Percentiles rank a stretch among this genome's conserved stretches.
phyloP scores from a whole-genome alignment of 2,888 invertebrate genomes.

The Halictus ligatus region DNA sequence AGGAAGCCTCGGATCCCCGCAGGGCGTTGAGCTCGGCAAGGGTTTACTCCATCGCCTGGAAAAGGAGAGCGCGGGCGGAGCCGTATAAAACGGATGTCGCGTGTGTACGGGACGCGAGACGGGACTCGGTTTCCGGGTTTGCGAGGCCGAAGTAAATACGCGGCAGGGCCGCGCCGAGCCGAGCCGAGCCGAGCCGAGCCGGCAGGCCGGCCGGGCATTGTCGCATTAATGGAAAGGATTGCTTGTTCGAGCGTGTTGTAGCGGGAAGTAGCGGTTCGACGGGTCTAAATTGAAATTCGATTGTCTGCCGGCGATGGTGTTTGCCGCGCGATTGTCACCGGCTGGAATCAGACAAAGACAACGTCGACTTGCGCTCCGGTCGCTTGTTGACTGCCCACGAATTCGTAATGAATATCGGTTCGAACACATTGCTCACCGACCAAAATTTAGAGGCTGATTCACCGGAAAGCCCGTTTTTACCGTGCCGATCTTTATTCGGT shows the following conservation, averaged over 20 bases:
- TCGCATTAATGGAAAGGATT: slow-evolving; percentile 83
- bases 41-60: not conserved
- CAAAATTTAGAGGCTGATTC: not conserved
- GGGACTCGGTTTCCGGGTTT: slow-evolving; percentile 38
- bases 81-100: slow-evolving; percentile 20
- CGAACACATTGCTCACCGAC: not conserved
- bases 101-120: slow-evolving; percentile 4
- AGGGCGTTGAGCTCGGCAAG: not conserved
- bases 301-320: slow-evolving; percentile 78
- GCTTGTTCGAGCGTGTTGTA: slow-evolving; percentile 80
- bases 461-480: not conserved
- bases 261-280: slow-evolving; percentile 78
- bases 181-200: slow-evolving; percentile 26
- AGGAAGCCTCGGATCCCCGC: not conserved
- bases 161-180: slow-evolving; percentile 59
- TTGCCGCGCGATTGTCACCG: slow-evolving; percentile 68
- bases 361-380: slow-evolving; percentile 53
- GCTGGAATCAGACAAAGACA: slow-evolving; percentile 53
- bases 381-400: slow-evolving; percentile 58
- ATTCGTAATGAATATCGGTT: slow-evolving; percentile 67
- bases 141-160: slow-evolving; percentile 74
- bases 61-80: slow-evolving; percentile 10
- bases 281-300: slow-evolving; percentile 83
- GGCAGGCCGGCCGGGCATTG: slow-evolving; percentile 75
- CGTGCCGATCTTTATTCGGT: not conserved